Evolutionary conservation across 2,113 vertebrate genomes (phyloP), one percentile per base, ranked within the genome.

Genomic region (Lampris megalopsis): DNA sequence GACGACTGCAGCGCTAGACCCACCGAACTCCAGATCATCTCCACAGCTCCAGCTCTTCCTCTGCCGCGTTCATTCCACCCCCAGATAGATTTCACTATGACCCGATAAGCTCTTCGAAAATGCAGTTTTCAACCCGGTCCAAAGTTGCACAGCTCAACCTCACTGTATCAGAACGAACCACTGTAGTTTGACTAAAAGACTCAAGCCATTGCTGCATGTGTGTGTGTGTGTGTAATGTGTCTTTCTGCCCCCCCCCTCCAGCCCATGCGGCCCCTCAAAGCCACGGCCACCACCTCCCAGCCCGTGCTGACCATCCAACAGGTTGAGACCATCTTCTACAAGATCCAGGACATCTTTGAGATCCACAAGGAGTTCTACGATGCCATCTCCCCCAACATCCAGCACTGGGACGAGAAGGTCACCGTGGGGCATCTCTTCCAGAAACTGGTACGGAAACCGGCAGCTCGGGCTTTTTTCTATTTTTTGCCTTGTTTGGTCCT

Each of bases 301-400:
- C 98, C 98, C 0, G 97, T 99, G 70, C 94, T 99, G 61, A 98
- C 96, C 76, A 93, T 96, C 82, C 96, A 98, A 91, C 98, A 99
- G 91, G 95, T 99, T 0, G 97, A 99, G 75, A 99, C 96, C 0
- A 99, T 99, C 91, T 99, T 99, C 92, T 99, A 97, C 91, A 98
- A 98, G 93, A 96, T 99, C 86, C 97, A 98, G 88, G 98, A 99
- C 86, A 97, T 99, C 86, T 98, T 96, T 0, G 96, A 98, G 90
- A 97, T 99, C 89, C 98, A 99, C 92, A 98, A 98, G 75, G 96
- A 99, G 75, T 98, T 99, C 89, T 99, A 98, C 0, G 97, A 99
- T 68, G 95, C 92, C 76, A 95, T 99, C 50, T 94, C 94, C 66
- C 97, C 98, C 0, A 95, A 96, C 84, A 96, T 99, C 88, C 97